Percentiles rank a stretch among this genome's conserved stretches.
These are phyloP conservation scores for Scolopax bukidnonensis DNA, from an alignment of 2,797 vertebrate genomes.

Conservation along the genomic window DNA sequence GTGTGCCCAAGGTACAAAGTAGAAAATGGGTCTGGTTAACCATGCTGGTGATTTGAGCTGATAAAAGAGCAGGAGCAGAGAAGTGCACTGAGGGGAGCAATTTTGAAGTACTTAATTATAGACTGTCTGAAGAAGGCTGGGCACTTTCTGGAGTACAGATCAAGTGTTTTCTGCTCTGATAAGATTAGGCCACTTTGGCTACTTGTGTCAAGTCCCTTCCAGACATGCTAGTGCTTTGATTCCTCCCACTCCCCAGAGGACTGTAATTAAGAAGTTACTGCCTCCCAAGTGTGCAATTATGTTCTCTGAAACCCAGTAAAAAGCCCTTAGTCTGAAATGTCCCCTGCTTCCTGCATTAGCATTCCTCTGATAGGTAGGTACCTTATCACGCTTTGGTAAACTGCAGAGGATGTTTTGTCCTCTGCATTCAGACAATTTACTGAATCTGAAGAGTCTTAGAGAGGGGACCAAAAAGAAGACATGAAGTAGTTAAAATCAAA, in stretches of 20 bases:
- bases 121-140: not conserved
- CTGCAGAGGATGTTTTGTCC: not conserved
- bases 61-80: not conserved
- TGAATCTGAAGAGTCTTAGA: not conserved
- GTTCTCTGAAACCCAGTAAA: conserved; percentile 4
- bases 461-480: not conserved
- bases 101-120: conserved; percentile 13
- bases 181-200: not conserved
- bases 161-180: conserved; percentile 5
- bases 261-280: conserved; percentile 43
- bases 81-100: not conserved
- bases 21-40: not conserved
- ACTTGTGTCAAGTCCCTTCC: conserved; percentile 17
- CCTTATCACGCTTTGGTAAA: not conserved
- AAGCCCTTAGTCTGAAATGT: not conserved
- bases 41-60: not conserved
- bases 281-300: conserved; percentile 8
- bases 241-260: not conserved
- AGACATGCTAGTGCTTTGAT: not conserved
- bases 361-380: not conserved
- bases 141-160: not conserved
- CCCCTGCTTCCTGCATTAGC: not conserved
- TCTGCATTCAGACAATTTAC: not conserved
- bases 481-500: not conserved
- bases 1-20: fast-evolving